These are phyloP conservation scores for Myopa testacea DNA, from an alignment of 2,888 invertebrate genomes.

Conservation along the genomic window DNA sequence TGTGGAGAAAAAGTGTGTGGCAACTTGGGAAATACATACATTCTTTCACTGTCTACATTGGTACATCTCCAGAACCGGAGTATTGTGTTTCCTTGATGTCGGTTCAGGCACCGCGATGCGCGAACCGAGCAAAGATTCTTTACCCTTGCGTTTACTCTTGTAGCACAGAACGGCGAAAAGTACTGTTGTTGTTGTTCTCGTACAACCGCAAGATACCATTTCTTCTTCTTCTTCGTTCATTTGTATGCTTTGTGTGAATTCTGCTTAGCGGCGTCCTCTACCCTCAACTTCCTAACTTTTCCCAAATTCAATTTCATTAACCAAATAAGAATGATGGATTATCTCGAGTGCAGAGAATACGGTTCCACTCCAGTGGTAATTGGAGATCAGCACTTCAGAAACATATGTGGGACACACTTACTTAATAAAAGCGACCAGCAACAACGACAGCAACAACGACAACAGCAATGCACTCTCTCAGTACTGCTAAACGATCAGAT, in stretches of 20 bases:
- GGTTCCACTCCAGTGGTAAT: slow-evolving; percentile 53
- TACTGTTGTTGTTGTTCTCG: neutral
- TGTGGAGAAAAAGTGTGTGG: too few species aligned
- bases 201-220: too few species aligned
- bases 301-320: slow-evolving; percentile 17
- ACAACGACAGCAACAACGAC: slow-evolving; percentile 13
- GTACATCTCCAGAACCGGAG: neutral
- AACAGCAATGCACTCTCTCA: slow-evolving; percentile 40
- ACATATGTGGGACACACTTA: slow-evolving; percentile 54
- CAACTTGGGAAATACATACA: too few species aligned
- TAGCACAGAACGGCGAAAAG: neutral
- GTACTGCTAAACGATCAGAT: slow-evolving; percentile 61
- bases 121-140: neutral
- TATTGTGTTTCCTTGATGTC: neutral
- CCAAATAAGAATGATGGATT: slow-evolving; percentile 46
- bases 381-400: slow-evolving; percentile 50
- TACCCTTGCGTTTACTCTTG: neutral
- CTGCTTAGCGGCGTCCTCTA: neutral
- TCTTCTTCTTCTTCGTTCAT: too few species aligned
- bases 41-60: too few species aligned
- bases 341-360: slow-evolving; percentile 38
- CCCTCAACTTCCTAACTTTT: slow-evolving; percentile 7
- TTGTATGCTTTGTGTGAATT: neutral
- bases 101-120: neutral
- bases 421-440: slow-evolving; percentile 38